These are phyloP conservation scores for Hydropotes inermis DNA, from an alignment of 2,113 vertebrate genomes.

Conservation along the genomic window DNA sequence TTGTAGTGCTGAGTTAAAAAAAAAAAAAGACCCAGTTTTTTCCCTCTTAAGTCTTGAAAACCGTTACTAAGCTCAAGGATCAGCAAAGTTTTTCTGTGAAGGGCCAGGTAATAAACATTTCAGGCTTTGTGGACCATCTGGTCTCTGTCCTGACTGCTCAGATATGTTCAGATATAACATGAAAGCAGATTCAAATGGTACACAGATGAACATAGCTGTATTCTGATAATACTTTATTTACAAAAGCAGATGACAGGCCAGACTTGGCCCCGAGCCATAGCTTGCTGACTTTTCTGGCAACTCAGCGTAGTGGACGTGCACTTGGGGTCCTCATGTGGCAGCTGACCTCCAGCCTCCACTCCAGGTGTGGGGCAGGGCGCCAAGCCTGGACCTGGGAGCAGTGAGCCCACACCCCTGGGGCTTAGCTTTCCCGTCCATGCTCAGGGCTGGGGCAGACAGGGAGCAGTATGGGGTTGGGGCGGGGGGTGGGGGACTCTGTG, in stretches of 20 bases:
- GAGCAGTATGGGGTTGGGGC: neutral
- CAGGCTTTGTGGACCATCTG: neutral
- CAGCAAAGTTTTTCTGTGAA: neutral
- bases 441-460: accelerated
- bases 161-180: neutral
- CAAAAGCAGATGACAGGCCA: neutral
- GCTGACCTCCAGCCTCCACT: neutral
- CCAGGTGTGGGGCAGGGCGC: no score
- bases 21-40: neutral
- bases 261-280: neutral
- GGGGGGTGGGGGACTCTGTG: neutral
- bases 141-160: neutral
- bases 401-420: neutral
- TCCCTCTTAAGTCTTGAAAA: neutral
- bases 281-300: neutral
- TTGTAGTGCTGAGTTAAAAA: neutral
- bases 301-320: neutral
- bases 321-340: neutral
- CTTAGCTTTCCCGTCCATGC: neutral
- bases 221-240: slow-evolving; percentile 42
- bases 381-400: neutral
- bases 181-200: neutral
- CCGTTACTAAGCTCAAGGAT: neutral
- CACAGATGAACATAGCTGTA: neutral
- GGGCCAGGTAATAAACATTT: neutral